phyloP scores from a whole-genome alignment of 1,140 invertebrate genomes.

The Calliopsis andreniformis region DNA sequence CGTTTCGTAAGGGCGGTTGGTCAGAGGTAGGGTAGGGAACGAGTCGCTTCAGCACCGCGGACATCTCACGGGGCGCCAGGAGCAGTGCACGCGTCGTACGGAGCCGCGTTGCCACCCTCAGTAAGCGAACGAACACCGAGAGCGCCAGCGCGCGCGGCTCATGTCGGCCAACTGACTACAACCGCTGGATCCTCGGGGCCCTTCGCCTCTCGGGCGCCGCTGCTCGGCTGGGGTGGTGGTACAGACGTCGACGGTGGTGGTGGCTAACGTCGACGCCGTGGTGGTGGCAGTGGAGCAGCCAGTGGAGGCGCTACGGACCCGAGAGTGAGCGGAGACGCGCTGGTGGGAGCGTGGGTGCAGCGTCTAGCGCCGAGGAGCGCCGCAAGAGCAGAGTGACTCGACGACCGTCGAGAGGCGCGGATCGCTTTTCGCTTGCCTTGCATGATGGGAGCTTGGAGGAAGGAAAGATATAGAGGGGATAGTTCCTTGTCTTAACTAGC shows the following conservation, averaged over 20 bases:
- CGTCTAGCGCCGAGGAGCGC: slow-evolving; percentile 44
- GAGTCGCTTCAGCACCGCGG: neutral
- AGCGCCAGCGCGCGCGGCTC: slow-evolving; percentile 68
- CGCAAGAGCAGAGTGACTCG: slow-evolving; percentile 59
- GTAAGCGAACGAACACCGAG: slow-evolving; percentile 39
- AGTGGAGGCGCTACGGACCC: slow-evolving; percentile 41
- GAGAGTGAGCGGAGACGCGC: slow-evolving; percentile 21
- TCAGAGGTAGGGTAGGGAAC: neutral
- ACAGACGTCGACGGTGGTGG: slow-evolving; percentile 45
- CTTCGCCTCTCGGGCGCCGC: slow-evolving; percentile 69
- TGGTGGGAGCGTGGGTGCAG: slow-evolving; percentile 68
- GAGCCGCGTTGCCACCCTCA: slow-evolving; percentile 44
- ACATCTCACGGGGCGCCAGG: slow-evolving; percentile 38
- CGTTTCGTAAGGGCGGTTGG: neutral
- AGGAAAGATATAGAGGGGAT: too few species aligned
- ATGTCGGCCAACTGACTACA: slow-evolving; percentile 72
- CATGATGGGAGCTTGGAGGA: neutral
- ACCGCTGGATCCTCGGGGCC: slow-evolving; percentile 60
- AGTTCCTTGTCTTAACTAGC: too few species aligned
- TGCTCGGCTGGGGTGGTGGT: slow-evolving; percentile 53
- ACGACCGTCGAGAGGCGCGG: slow-evolving; percentile 52
- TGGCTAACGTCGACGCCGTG: slow-evolving; percentile 8
- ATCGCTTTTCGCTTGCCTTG: slow-evolving; percentile 2
- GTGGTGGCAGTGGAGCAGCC: slow-evolving; percentile 13
- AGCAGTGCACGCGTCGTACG: slow-evolving; percentile 30